Conservation (phyloP, 2,113 vertebrate species). For the Eretmochelys imbricata region DNA sequence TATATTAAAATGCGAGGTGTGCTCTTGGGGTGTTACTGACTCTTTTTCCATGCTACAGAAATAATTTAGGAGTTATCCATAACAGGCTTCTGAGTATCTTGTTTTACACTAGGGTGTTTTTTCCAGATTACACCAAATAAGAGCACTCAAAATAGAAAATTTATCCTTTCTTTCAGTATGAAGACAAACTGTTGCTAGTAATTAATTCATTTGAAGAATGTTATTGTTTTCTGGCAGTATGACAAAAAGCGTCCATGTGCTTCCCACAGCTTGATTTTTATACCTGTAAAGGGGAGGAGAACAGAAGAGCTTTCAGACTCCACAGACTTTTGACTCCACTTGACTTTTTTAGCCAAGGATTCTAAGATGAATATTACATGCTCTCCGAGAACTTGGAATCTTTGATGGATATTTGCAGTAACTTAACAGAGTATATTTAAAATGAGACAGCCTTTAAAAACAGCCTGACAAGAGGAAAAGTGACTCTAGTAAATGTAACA, state of each 20-base stretch:
- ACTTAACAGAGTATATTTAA: not conserved
- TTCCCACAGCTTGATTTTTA: not conserved
- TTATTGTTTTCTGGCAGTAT: not conserved
- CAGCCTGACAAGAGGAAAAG: conserved; percentile 46
- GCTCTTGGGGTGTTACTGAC: not conserved
- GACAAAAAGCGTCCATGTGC: not conserved
- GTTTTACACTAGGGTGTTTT: not conserved
- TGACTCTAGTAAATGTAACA: conserved; percentile 31
- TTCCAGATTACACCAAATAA: not conserved
- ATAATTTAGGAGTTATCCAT: not conserved
- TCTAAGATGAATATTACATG: not conserved
- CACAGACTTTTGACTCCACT: not conserved
- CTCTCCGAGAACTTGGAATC: conserved; percentile 11
- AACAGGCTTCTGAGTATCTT: not conserved
- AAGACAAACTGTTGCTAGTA: not conserved
- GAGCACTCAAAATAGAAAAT: not conserved
- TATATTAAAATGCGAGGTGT: not conserved
- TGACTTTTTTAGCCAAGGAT: conserved; percentile 2
- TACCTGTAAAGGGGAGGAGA: not conserved
- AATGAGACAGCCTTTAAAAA: conserved; percentile 50
- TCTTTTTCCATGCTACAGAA: not conserved
- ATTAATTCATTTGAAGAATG: not conserved
- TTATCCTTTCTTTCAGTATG: not conserved
- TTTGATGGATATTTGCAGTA: conserved; percentile 16
- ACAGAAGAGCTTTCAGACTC: not conserved